Base-by-base conservation (phyloP, 2,113 vertebrate genomes). In the Podarcis muralis region DNA sequence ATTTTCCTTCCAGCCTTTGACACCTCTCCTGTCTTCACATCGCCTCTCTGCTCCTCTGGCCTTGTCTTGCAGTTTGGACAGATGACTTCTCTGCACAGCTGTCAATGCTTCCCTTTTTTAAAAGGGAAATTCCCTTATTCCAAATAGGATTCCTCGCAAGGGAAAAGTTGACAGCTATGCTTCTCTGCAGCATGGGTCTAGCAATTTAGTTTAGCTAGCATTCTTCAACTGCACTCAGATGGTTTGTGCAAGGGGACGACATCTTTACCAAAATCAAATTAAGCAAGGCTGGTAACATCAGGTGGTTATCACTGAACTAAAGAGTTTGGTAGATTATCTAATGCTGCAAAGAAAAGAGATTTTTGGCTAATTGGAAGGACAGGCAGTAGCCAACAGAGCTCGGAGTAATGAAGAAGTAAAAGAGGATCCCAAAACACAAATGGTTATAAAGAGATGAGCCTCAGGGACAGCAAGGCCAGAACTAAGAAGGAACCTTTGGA, bases 261-360 rank as follows among this genome's bases (percentile, higher is more conserved):
- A 53, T 53, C 87, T 91, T 80, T 20, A 43, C 86, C 87, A 68
- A 4, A 86, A 43, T 76, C 37, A 69, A 88, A 86, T 79, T 77
- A 88, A 37, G 84, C 65, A 84, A 85, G 40, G 11, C 22, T 90
- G 90, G 48, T 87, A 68, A 86, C 22, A 6, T 40, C 53, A 72
- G 69, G 13, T 25, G 30, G 35, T 89, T 91, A 91, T 0, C 83
- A n/a, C 79, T 89, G 69, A 75, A 89, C 91, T 85, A 43, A 43
- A 43, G 43, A 43, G 43, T 8, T 43, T 43, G 43, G 43, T 43
- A 43, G 6, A 43, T 74, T 89, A 95, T 76, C 48, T 57, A 66
- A 87, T 90, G n/a, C 87, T 88, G 89, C 90, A 93, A 66, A 35
- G 89, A 90, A 91, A 57, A 90, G 90, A 13, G 3, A 13, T 85